Base-by-base conservation (phyloP, 2,113 vertebrate species). In the Chascanopsetta lugubris region DNA sequence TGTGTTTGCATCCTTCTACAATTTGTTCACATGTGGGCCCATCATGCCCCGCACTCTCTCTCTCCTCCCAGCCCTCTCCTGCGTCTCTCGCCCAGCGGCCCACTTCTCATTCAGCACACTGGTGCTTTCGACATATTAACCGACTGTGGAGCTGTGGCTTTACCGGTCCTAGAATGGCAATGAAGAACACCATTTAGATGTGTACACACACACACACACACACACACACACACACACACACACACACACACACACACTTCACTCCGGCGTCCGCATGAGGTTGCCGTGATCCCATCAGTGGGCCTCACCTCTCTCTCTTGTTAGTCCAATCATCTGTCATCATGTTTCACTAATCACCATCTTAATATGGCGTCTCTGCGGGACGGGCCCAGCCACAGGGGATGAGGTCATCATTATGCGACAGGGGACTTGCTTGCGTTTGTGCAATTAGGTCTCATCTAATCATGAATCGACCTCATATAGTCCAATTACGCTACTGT, bases 271-370 rank as follows among this genome's bases (percentile, higher is more conserved):
- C 46, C 20, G 59, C 48, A 25, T 11, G 7, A 24, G 63, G 57
- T 50, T 63, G 53, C 61, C 65, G 59, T 56, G 69, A 79, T 70
- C 54, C 61, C 77, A 58, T 75, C 67, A 75, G 61, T 53, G 21
- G 62, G 61, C 80, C 53, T 76, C 82, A 61, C 72, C 61, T 43
- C 22, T 32, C 43, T 54, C 68, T 55, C 68, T 71, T 47, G 53
- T 72, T 66, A 67, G 58, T 72, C 72, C 70, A 78, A 85, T 85
- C 79, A 77, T 54, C 47, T 69, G 72, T 81, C 72, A 73, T 88
- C 77, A 81, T 74, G 47, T 62, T 69, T 18, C 38, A 1, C 61
- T 73, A 68, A 82, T 85, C 57, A 75, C 73, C 25, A 20, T 68
- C 75, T 79, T 74, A 75, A 69, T 73, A 56, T 82, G 79, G 77